Evolutionary conservation across 2,113 vertebrate species (phyloP).

Genomic region (Tachysurus fulvidraco): DNA sequence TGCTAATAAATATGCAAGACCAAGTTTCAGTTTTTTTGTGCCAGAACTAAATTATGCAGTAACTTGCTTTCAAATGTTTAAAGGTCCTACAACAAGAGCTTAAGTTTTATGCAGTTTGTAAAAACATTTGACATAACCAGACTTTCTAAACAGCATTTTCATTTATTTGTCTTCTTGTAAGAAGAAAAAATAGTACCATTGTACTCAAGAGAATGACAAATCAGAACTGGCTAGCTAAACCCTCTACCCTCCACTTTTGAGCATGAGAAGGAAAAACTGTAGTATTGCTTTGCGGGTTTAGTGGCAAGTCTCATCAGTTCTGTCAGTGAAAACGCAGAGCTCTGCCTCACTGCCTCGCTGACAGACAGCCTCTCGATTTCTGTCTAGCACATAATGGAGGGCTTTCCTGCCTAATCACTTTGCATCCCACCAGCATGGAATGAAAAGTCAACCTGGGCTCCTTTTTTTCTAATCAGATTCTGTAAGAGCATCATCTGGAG

Average conservation of each 20-base stretch:
- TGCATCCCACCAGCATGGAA: conserved; percentile 21
- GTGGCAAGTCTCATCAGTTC: conserved; percentile 62
- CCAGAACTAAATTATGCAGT: conserved; percentile 31
- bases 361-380: conserved; percentile 59
- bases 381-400: conserved; percentile 47
- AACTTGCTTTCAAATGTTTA: not conserved
- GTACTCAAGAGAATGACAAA: not conserved
- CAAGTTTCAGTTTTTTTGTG: conserved; percentile 58
- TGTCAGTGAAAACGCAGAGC: conserved; percentile 60
- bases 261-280: not conserved
- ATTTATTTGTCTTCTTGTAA: not conserved
- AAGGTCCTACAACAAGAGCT: too few relatives aligned
- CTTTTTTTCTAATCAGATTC: not conserved
- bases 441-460: not conserved
- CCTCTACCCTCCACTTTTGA: not conserved
- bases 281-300: conserved; percentile 50
- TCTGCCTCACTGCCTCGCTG: conserved; percentile 64
- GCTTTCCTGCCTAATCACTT: conserved; percentile 12
- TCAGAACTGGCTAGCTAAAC: not conserved
- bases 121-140: not conserved
- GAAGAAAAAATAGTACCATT: not conserved
- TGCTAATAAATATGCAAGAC: conserved; percentile 53
- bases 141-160: not conserved
- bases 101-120: not conserved
- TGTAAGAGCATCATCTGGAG: not conserved